Evolutionary conservation across 2,888 invertebrate species (phyloP).

Genomic region (Hetaerina titia): DNA sequence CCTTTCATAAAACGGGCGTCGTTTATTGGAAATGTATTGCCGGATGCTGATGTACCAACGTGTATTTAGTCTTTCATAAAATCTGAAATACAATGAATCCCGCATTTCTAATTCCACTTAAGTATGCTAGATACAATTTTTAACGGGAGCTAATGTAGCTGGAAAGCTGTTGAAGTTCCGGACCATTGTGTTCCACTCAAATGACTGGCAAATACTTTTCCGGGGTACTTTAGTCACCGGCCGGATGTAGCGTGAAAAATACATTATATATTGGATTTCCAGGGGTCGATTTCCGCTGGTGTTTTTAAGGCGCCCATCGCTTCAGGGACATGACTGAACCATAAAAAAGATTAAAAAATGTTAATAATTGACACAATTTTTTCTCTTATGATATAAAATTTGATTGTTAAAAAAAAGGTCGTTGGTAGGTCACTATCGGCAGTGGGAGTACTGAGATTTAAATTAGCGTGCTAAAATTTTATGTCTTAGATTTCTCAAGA

Average conservation of each 20-base stretch:
- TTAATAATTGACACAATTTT: neutral
- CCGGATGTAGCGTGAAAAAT: neutral
- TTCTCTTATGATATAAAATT: neutral
- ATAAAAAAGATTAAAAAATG: neutral
- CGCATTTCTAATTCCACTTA: neutral
- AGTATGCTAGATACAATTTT: neutral
- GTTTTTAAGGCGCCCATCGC: neutral
- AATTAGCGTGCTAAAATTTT: too few relatives aligned
- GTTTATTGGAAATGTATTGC: neutral
- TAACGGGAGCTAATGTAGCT: neutral
- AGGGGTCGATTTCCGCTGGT: too few relatives aligned
- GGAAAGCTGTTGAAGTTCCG: neutral
- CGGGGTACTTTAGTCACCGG: neutral
- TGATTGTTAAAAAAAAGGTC: too few relatives aligned
- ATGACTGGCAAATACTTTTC: neutral
- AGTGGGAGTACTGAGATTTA: too few relatives aligned
- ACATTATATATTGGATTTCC: neutral
- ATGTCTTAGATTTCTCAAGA: too few relatives aligned
- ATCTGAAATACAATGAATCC: neutral
- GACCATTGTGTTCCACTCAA: neutral
- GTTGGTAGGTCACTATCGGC: too few relatives aligned
- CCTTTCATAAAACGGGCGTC: neutral
- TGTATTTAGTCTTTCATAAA: neutral
- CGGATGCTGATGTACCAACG: neutral
- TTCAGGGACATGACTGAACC: neutral